Percentiles rank a stretch among this genome's conserved stretches.
These are phyloP conservation scores for Pseudococcus longispinus DNA, from an alignment of 2,888 invertebrate species.

Conservation along the genomic window DNA sequence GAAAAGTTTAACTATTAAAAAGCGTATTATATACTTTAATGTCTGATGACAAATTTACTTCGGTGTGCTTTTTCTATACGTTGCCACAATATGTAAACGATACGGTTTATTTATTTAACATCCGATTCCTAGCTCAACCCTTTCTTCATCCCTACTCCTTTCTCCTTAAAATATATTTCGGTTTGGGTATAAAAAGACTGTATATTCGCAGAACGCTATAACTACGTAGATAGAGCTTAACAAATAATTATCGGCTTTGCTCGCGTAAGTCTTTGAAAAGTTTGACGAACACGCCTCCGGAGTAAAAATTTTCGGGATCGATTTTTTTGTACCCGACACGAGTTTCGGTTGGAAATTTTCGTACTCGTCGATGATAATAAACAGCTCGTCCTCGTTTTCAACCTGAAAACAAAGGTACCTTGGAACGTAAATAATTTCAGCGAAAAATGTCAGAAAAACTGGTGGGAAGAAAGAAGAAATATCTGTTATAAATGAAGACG, in stretches of 20 bases:
- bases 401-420: not conserved
- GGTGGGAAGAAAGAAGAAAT: no score
- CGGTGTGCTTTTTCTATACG: not conserved
- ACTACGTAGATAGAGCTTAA: not conserved
- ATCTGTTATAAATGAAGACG: no score
- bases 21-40: slow-evolving; percentile 10
- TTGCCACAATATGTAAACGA: slow-evolving; percentile 1
- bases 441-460: not conserved
- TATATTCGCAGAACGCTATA: not conserved
- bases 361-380: not conserved
- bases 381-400: not conserved
- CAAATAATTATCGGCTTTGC: slow-evolving; percentile 21
- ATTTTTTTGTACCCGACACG: not conserved
- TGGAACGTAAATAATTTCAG: not conserved
- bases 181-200: not conserved
- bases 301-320: not conserved
- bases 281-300: slow-evolving; percentile 8
- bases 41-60: slow-evolving; percentile 9
- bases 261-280: not conserved
- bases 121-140: not conserved
- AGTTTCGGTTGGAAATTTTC: not conserved
- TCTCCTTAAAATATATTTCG: not conserved
- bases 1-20: slow-evolving; percentile 23
- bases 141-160: not conserved
- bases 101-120: slow-evolving; percentile 24